phyloP scores from a whole-genome alignment of 2,797 vertebrate genomes.

The Danionella dracula region DNA sequence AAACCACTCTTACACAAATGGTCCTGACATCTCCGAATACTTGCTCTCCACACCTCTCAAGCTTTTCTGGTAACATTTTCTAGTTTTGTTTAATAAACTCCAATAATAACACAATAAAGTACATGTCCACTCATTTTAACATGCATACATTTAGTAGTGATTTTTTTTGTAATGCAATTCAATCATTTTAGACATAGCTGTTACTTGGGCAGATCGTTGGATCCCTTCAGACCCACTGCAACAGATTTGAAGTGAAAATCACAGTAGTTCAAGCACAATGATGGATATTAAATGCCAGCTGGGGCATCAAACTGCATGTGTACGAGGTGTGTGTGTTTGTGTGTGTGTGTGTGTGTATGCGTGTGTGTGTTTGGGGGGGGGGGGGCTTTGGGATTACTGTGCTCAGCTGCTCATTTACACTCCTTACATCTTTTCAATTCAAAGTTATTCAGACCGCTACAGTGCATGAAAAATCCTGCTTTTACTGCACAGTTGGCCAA shows the following conservation, averaged over 20 bases:
- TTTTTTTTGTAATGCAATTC: too few relatives aligned
- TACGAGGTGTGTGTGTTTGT: neutral
- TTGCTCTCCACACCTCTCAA: too few relatives aligned
- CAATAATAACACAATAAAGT: too few relatives aligned
- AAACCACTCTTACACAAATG: too few relatives aligned
- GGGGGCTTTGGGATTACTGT: neutral
- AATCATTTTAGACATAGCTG: too few relatives aligned
- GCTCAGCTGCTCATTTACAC: constrained; percentile 4
- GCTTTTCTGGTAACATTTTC: too few relatives aligned
- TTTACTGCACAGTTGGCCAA: neutral
- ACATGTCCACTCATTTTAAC: too few relatives aligned
- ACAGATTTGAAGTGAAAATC: neutral
- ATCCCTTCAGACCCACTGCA: neutral
- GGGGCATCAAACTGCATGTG: neutral
- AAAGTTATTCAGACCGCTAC: neutral
- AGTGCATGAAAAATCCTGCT: neutral
- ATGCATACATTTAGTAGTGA: too few relatives aligned
- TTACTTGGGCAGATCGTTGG: too few relatives aligned
- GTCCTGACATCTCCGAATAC: too few relatives aligned
- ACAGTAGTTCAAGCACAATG: neutral
- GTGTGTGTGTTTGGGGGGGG: too few relatives aligned
- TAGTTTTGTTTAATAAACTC: too few relatives aligned
- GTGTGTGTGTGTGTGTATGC: neutral
- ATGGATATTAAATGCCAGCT: neutral
- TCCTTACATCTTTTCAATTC: neutral